phyloP scores from a whole-genome alignment of 2,113 vertebrate genomes.

The Cettia cetti region DNA sequence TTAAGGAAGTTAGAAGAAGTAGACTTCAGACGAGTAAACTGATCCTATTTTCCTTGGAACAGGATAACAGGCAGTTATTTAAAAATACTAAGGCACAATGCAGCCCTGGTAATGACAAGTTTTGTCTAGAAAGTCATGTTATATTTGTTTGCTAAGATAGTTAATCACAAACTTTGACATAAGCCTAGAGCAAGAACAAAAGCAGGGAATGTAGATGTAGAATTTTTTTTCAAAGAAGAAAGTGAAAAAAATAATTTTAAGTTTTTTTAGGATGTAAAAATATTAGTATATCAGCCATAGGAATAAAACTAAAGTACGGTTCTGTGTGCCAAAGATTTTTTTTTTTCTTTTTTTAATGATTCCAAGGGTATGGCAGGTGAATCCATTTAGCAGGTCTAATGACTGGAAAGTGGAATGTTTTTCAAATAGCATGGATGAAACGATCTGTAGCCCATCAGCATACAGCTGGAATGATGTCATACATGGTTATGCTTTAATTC shows the following conservation, averaged over 20 bases:
- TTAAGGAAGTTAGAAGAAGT: conserved; percentile 40
- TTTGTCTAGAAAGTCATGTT: not conserved
- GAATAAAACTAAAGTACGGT: not conserved
- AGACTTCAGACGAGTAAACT: not conserved
- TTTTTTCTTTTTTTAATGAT: not conserved
- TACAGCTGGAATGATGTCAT: conserved; percentile 73
- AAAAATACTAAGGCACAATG: not conserved
- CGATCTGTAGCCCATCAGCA: conserved; percentile 62
- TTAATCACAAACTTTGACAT: not conserved
- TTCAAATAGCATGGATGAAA: conserved; percentile 58
- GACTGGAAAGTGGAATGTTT: conserved; percentile 70
- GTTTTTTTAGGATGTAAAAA: not conserved
- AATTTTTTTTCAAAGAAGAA: not conserved
- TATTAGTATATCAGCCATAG: not conserved
- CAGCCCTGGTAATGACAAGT: not conserved
- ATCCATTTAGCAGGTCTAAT: conserved; percentile 67
- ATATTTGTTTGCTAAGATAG: not conserved
- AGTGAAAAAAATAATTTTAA: not conserved
- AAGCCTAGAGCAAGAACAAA: not conserved
- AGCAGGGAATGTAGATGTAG: not conserved
- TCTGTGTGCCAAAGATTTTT: not conserved
- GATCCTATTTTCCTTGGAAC: not conserved
- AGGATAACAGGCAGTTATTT: not conserved
- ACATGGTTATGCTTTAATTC: conserved; percentile 68
- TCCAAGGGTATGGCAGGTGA: conserved; percentile 51